A percentile compares a stretch with the other conserved stretches of the same genome.
Conservation (phyloP, 2,797 vertebrate genomes). For the Phataginus tricuspis region DNA sequence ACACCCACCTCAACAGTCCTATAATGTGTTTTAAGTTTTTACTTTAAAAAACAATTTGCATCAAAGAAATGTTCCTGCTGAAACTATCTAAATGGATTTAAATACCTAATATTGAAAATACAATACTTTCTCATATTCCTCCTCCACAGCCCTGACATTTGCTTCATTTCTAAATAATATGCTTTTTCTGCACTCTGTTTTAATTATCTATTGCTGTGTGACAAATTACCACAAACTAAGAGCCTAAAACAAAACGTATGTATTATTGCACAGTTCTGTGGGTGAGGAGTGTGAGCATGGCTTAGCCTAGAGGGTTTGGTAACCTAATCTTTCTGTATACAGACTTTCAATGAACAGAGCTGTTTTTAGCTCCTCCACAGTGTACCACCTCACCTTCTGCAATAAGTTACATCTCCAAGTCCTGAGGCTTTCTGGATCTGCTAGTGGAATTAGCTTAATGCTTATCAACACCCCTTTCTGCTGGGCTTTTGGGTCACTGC, state of each 20-base stretch:
- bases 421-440: background rate
- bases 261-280: background rate
- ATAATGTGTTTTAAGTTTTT: background rate
- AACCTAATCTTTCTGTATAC: background rate
- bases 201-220: background rate
- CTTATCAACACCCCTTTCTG: background rate
- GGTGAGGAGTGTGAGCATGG: background rate
- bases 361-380: background rate
- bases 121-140: background rate
- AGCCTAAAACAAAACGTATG: background rate
- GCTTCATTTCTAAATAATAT: slow-evolving; percentile 1
- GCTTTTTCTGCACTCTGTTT: background rate
- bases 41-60: background rate
- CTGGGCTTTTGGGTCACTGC: background rate
- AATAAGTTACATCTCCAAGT: background rate
- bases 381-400: background rate
- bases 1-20: background rate
- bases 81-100: background rate
- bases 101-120: background rate
- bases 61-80: background rate
- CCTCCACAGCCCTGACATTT: background rate
- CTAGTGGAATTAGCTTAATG: background rate
- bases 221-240: background rate
- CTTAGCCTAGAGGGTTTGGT: background rate
- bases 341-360: background rate